Evolutionary conservation across 2,797 vertebrate genomes (phyloP).

Genomic region (Gallinago stenura): DNA sequence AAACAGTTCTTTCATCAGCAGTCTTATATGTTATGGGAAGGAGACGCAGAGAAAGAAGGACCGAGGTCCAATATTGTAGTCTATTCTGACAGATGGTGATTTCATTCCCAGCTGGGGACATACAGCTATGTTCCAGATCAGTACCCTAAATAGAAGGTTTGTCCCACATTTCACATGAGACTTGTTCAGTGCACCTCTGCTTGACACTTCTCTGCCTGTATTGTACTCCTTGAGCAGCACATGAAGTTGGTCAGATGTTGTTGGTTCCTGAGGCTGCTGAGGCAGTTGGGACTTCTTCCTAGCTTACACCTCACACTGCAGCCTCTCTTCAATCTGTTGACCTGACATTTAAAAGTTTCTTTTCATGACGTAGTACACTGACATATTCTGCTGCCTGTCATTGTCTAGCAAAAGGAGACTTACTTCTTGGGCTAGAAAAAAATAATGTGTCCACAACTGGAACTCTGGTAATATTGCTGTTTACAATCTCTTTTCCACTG

Average conservation of each 20-base stretch:
- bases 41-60: neutral
- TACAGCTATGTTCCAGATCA: neutral
- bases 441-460: fast-evolving
- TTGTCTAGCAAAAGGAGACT: neutral
- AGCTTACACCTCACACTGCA: neutral
- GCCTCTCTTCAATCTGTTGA: neutral
- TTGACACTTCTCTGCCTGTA: neutral
- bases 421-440: neutral
- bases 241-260: neutral
- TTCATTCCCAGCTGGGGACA: neutral
- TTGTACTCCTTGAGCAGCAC: neutral
- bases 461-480: neutral
- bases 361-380: neutral
- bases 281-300: neutral
- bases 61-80: neutral
- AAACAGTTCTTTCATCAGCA: neutral
- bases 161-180: neutral
- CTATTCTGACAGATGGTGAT: neutral
- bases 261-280: neutral
- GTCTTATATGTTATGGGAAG: neutral
- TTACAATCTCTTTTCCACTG: neutral
- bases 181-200: neutral
- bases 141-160: neutral
- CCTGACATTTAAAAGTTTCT: neutral
- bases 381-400: neutral